Evolutionary conservation across 2,113 vertebrate species (phyloP).

Genomic region (Nicator chloris): DNA sequence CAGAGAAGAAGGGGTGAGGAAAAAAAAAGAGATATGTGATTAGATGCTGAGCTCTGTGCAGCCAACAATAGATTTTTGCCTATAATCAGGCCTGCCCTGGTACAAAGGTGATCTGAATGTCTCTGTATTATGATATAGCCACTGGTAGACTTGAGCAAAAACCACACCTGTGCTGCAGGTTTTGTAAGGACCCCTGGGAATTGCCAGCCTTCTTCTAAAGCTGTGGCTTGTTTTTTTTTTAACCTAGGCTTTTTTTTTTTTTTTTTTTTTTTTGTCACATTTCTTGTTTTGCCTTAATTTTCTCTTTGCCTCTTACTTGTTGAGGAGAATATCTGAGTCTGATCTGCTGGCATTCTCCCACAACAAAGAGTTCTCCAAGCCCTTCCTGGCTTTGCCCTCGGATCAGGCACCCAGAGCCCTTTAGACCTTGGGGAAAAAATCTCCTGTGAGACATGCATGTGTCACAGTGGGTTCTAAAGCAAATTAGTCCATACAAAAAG

Average conservation of each 20-base stretch:
- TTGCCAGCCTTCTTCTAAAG: neutral
- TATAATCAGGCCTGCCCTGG: neutral
- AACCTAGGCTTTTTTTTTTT: neutral
- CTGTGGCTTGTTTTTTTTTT: neutral
- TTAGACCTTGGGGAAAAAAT: neutral
- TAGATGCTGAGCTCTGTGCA: neutral
- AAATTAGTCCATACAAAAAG: neutral
- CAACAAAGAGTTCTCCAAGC: neutral
- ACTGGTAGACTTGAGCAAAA: neutral
- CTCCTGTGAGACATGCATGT: accelerated
- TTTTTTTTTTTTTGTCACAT: neutral
- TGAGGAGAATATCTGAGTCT: neutral
- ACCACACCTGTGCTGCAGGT: neutral
- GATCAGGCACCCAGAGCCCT: neutral
- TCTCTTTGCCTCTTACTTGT: neutral
- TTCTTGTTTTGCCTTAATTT: neutral
- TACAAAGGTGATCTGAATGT: neutral
- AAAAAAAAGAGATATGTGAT: neutral
- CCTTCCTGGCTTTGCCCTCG: neutral
- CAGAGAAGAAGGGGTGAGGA: neutral
- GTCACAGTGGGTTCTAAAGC: neutral
- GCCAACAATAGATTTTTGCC: neutral
- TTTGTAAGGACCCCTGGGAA: neutral
- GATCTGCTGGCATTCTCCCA: neutral
- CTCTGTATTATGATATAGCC: neutral